Base-by-base conservation (phyloP, 1,140 invertebrate species). In the Drosophila mojavensis region DNA sequence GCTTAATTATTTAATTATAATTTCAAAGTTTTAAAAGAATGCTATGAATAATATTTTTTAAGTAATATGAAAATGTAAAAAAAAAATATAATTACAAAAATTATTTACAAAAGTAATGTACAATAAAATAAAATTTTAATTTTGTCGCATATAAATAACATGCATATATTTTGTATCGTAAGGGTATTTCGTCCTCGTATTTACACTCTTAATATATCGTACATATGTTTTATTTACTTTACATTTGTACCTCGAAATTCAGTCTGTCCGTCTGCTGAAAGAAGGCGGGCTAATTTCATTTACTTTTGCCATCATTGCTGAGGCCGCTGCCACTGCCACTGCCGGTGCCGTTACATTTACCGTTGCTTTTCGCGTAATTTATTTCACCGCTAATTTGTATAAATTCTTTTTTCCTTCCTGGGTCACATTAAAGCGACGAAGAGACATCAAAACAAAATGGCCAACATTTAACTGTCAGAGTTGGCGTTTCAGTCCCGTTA, bases 301-400 rank as follows among this genome's bases (percentile, higher is more conserved):
- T 79, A 55, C 68, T 60, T 64, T 69, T 15, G 43, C 43, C 43
- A 15, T 11, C 43, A 17, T 3, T 9, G 55, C 36, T 26, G 56
- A 61, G 36, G 73, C 56, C 33, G 9, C 6, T 9, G 55, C 36
- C 28, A 50, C 67, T 41, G 73, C 61, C 33, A 9, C 39, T n/a
- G 20, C 51, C 41, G 26, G 36, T 53, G 68, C 51, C 60, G 64
- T 72, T 65, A 53, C 36, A 47, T 53, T 45, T 39, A 39, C 36
- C 36, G 36, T 39, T 39, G 36, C 36, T 39, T 39, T 39, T 39
- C 65, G 66, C 43, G 53, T 81, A 74, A 86, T 86, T 81, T 86
- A 86, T 86, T 86, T 86, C 68, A 72, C 75, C 83, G 72, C 83
- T 79, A 86, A 86, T 86, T 86, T 86, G 71, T 82, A 86, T 81